Evolutionary conservation across 2,113 vertebrate genomes (phyloP).

Genomic region (Sprattus sprattus): DNA sequence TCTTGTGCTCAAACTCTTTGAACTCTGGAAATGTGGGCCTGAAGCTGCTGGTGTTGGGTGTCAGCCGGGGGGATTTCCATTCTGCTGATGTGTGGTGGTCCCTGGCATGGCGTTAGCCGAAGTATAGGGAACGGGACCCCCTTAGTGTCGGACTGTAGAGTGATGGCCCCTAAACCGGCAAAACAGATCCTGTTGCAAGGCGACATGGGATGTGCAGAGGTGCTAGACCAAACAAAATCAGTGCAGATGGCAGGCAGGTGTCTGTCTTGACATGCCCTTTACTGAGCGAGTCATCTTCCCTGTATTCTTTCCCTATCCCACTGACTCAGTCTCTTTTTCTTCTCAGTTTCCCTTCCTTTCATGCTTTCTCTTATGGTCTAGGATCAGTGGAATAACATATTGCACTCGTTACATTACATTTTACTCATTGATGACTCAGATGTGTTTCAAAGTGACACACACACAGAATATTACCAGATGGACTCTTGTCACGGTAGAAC

Average conservation of each 20-base stretch:
- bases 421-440: background rate
- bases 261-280: slow-evolving; percentile 51
- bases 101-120: slow-evolving; percentile 36
- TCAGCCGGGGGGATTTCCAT: slow-evolving; percentile 41
- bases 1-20: slow-evolving; percentile 54
- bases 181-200: slow-evolving; percentile 47
- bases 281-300: slow-evolving; percentile 3
- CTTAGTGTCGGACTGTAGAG: background rate
- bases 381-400: background rate
- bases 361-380: background rate
- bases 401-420: background rate
- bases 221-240: slow-evolving; percentile 65
- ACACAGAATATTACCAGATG: background rate
- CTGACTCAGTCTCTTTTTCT: slow-evolving; percentile 26
- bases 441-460: background rate
- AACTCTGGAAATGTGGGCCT: slow-evolving; percentile 50
- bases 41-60: slow-evolving; percentile 46
- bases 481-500: background rate
- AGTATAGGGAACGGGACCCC: slow-evolving; percentile 38
- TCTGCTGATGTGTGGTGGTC: slow-evolving; percentile 24
- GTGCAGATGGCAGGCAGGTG: slow-evolving; percentile 46
- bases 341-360: background rate
- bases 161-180: background rate
- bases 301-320: background rate
- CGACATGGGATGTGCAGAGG: slow-evolving; percentile 28